Evolutionary conservation across 2,888 invertebrate genomes (phyloP).

Genomic region (Watsonalla cultraria): DNA sequence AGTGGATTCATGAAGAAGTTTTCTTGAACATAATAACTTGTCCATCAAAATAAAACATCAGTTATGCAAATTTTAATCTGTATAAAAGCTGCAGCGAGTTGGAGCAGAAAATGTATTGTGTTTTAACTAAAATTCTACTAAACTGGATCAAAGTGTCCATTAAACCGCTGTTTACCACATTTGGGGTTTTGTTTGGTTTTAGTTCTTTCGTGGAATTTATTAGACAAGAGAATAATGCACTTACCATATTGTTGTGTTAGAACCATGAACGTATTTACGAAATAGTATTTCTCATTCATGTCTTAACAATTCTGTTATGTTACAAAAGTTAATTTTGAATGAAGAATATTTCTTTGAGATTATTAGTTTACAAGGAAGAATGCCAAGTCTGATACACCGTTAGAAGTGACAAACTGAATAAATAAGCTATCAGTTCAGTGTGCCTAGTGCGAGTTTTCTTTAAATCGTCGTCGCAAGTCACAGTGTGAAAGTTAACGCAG

Average conservation of each 20-base stretch:
- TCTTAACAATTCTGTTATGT: too few relatives aligned
- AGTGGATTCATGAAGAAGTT: not conserved
- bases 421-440: too few relatives aligned
- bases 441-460: too few relatives aligned
- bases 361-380: too few relatives aligned
- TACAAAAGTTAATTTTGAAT: too few relatives aligned
- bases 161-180: constrained; percentile 20
- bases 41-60: constrained; percentile 27
- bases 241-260: not conserved
- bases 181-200: constrained; percentile 15
- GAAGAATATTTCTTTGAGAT: too few relatives aligned
- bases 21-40: not conserved
- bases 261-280: too few relatives aligned
- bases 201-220: constrained; percentile 9
- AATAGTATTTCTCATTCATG: too few relatives aligned
- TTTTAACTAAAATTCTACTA: constrained; percentile 25
- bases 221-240: not conserved
- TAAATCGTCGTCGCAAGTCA: too few relatives aligned
- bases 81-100: constrained; percentile 45
- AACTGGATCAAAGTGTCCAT: constrained; percentile 20
- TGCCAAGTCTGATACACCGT: too few relatives aligned
- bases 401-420: too few relatives aligned
- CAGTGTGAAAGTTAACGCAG: too few relatives aligned
- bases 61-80: constrained; percentile 62
- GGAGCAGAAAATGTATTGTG: constrained; percentile 22